Evolutionary conservation across 2,113 vertebrate genomes (phyloP).

Genomic region (Echinops telfairi): DNA sequence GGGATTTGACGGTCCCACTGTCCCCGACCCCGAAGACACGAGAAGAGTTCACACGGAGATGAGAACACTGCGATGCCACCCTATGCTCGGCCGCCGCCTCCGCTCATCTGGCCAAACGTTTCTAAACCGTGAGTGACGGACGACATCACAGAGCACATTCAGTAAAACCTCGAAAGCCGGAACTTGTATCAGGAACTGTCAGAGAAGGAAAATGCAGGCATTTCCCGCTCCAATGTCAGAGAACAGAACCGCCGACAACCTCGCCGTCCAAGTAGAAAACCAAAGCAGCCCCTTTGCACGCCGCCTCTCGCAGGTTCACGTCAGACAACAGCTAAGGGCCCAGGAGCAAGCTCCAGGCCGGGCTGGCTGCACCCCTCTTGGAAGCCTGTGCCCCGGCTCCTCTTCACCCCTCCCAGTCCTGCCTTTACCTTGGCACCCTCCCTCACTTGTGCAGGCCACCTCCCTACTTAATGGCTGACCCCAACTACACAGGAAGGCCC

Average conservation of each 20-base stretch:
- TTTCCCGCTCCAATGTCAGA: background rate
- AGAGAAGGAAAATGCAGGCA: background rate
- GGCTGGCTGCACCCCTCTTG: background rate
- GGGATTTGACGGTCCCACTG: background rate
- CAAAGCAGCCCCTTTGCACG: background rate
- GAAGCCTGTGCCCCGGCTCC: background rate
- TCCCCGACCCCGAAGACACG: background rate
- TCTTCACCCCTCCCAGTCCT: background rate
- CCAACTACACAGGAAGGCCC: background rate
- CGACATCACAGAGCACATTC: background rate
- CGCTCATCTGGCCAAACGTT: background rate
- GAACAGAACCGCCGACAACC: background rate
- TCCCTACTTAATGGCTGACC: background rate
- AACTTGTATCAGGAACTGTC: background rate
- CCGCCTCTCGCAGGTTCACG: background rate
- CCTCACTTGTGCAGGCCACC: slow-evolving; percentile 51
- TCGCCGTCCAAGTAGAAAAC: background rate
- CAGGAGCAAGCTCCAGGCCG: background rate
- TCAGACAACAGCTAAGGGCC: background rate
- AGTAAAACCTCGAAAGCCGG: background rate
- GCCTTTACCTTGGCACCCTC: background rate
- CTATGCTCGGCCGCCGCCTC: background rate
- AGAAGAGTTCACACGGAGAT: background rate
- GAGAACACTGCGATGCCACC: background rate
- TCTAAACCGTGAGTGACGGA: background rate